These are phyloP conservation scores for Ophiothrix spiculata DNA, from an alignment of 35 echinoderm and acorn worm species.

Conservation along the genomic window DNA sequence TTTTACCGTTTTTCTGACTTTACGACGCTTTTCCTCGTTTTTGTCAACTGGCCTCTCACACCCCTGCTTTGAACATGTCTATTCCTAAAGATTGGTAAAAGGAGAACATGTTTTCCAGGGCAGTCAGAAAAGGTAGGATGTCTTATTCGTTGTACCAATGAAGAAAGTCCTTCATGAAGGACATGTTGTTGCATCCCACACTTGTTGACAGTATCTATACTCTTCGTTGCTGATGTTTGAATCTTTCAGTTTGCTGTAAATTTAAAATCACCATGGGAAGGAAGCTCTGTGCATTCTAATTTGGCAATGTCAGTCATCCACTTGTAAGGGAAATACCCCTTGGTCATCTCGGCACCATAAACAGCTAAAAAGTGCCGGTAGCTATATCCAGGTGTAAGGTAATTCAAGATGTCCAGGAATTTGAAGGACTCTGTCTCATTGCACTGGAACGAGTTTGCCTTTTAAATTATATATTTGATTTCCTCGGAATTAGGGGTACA, in stretches of 20 bases:
- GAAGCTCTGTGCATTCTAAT: slow-evolving; percentile 19
- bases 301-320: slow-evolving; percentile 15
- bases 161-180: slow-evolving; percentile 36
- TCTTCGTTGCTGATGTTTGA: slow-evolving; percentile 22
- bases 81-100: slow-evolving; percentile 16
- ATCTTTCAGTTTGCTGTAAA: slow-evolving; percentile 15
- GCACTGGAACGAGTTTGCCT: neutral
- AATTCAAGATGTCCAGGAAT: neutral
- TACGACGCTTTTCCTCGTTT: no score
- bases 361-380: neutral
- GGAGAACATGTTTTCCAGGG: slow-evolving; percentile 18
- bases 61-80: no score
- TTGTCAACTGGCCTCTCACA: no score
- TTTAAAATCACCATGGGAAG: slow-evolving; percentile 14
- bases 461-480: no score
- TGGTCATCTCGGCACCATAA: neutral
- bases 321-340: slow-evolving; percentile 24
- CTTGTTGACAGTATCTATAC: slow-evolving; percentile 31
- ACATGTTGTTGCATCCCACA: slow-evolving; percentile 26
- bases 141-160: slow-evolving; percentile 33
- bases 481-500: no score
- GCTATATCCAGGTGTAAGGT: neutral
- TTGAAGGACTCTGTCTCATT: neutral
- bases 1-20: no score
- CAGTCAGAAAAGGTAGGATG: slow-evolving; percentile 22